A percentile compares a stretch with the other conserved stretches of the same genome.
phyloP scores from a whole-genome alignment of 30 jellyfish, hydroid and myxozoan species.

The Aurelia aurita complex sp. Pacific region DNA sequence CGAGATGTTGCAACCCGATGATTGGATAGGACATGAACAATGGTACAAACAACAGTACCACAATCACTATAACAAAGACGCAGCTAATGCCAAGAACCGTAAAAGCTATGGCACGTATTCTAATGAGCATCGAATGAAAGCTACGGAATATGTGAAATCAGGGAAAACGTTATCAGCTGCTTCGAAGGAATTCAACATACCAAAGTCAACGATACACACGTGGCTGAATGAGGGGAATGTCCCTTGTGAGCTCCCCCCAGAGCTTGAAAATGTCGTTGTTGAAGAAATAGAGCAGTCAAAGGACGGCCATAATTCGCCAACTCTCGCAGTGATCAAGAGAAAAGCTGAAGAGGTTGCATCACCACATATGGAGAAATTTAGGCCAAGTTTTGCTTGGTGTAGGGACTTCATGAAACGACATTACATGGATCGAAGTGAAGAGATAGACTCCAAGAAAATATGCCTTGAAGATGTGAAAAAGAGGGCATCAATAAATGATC shows the following conservation, averaged over 20 bases:
- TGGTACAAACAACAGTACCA: conserved; percentile 85
- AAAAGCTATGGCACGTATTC: conserved; percentile 79
- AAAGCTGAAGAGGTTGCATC: conserved; percentile 75
- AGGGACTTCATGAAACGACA: conserved; percentile 82
- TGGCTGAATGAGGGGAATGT: conserved; percentile 74
- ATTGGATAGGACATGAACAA: conserved; percentile 82
- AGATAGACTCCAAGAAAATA: conserved; percentile 35
- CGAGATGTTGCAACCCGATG: conserved; percentile 70
- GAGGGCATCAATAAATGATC: conserved; percentile 23
- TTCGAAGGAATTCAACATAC: conserved; percentile 64
- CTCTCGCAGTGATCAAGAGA: conserved; percentile 50
- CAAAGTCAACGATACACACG: conserved; percentile 76
- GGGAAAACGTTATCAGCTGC: conserved; percentile 78
- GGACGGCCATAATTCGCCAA: conserved; percentile 58
- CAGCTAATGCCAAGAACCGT: conserved; percentile 29
- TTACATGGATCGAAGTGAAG: conserved; percentile 55
- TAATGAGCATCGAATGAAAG: conserved; percentile 62
- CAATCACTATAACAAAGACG: conserved; percentile 48
- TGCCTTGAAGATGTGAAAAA: conserved; percentile 32
- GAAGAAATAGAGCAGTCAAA: conserved; percentile 57
- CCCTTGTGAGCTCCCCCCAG: conserved; percentile 69
- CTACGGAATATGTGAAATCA: conserved; percentile 64
- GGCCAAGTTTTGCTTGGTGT: conserved; percentile 82
- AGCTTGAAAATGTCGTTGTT: conserved; percentile 60
- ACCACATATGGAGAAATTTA: conserved; percentile 64